Base-by-base conservation (phyloP, 2,888 invertebrate genomes). In the Noctuana brunneofusca region DNA sequence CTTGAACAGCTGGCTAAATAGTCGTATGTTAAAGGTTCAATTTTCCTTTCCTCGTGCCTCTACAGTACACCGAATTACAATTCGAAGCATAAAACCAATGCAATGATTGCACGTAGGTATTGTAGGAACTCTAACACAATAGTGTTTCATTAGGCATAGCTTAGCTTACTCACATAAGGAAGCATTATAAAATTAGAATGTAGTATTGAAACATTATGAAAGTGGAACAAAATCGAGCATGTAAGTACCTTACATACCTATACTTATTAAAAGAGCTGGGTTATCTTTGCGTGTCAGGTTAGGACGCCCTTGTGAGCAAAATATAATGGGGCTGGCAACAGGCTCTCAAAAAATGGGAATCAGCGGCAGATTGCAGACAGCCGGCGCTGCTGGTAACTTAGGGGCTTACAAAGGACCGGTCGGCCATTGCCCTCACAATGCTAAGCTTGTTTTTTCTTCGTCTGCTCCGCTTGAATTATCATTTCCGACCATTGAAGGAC, bases 351-450 rank as follows among this genome's bases (percentile, higher is more conserved):
- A 68, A 60, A 56, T 63, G 65, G 64, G 63, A 65, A 62, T 66
- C 60, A 64, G 53, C 64, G 66, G 65, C 68, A 66, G 68, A 69
- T 70, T 56, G 66, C 60, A 58, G 64, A 63, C 59, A 62, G 58
- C 69, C 68, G 67, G 70, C 66, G 54, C 41, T 56, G 62, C 56
- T 66, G 64, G 57, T 52, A 59, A 52, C 57, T 57, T 35, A 56
- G 50, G 52, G 57, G 57, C 32, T 43, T 43, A 57, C 43, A 57
- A 69, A 64, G 68, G 69, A 68, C 65, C 65, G 67, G 70, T 69
- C 80, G 86, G 86, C 72, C 87, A 73, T 83, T 86, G 87, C 83
- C 81, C 86, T 74, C 79, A 70, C 71, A 73, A 71, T 74, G 74
- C 72, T 69, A 75, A 43, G 75, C 54, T 70, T 71, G 75, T 68